A percentile compares a stretch with the other conserved stretches of the same genome.
Conservation (phyloP, 2,113 vertebrate genomes). For the Dromas ardeola region DNA sequence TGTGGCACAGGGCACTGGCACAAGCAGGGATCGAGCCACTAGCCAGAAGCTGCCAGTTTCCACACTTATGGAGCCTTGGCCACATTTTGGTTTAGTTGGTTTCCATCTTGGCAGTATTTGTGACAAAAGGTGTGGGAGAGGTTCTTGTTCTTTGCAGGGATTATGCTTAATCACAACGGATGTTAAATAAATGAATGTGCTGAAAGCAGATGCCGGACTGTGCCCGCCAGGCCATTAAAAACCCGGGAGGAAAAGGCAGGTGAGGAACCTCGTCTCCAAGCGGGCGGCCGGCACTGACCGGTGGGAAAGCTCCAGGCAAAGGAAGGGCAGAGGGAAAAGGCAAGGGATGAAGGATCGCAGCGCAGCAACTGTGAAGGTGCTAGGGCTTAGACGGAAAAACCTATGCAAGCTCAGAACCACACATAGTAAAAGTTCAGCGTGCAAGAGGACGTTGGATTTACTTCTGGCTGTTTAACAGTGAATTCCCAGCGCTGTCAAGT, state of each 20-base stretch:
- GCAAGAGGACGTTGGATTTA: neutral
- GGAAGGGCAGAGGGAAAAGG: neutral
- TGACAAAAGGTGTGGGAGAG: neutral
- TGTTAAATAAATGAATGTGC: neutral
- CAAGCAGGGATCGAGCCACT: neutral
- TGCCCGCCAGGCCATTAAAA: neutral
- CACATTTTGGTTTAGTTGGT: neutral
- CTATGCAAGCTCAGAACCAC: neutral
- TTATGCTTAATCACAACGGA: neutral
- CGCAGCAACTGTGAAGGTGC: neutral
- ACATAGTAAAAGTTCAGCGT: neutral
- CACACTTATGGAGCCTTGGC: neutral
- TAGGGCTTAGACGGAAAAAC: neutral
- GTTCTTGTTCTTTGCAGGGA: accelerated
- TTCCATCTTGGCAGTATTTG: neutral
- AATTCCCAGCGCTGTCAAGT: neutral
- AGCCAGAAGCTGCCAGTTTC: neutral
- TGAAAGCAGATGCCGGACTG: neutral
- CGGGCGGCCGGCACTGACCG: neutral
- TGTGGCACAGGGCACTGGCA: neutral
- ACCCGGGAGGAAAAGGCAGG: neutral
- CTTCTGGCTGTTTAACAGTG: neutral
- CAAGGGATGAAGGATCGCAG: neutral
- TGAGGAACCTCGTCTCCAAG: neutral
- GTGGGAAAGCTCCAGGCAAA: neutral